Evolutionary conservation across 2,888 invertebrate species (phyloP).

Genomic region (Druceiella hillmani): DNA sequence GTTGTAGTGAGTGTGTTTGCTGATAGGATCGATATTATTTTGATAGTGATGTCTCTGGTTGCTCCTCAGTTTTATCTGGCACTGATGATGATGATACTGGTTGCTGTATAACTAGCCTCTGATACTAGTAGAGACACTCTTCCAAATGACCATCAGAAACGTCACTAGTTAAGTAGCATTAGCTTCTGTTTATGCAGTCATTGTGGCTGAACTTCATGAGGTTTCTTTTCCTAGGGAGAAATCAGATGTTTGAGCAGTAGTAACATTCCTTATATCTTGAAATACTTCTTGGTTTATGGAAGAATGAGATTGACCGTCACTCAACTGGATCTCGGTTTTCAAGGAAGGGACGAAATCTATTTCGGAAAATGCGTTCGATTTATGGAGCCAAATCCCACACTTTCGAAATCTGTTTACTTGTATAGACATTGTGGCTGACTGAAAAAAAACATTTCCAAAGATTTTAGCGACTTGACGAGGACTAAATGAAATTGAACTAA

Average conservation of each 20-base stretch:
- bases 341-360: constrained; percentile 20
- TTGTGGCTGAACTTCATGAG: no score
- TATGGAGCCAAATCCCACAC: constrained; percentile 26
- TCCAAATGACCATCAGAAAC: constrained; percentile 17
- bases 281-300: constrained; percentile 18
- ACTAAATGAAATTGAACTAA: no score
- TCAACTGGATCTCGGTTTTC: constrained; percentile 12
- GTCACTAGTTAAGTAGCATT: no score
- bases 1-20: constrained; percentile 16
- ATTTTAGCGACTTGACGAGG: constrained; percentile 23
- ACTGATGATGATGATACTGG: no score
- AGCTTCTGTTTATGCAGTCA: constrained; percentile 15
- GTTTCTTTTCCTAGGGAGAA: no score
- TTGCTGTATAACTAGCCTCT: constrained; percentile 14
- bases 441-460: constrained; percentile 26
- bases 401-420: constrained; percentile 26
- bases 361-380: constrained; percentile 24
- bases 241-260: constrained; percentile 19
- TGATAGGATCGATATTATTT: constrained; percentile 17
- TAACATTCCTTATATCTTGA: constrained; percentile 21
- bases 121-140: constrained; percentile 16
- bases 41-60: constrained; percentile 15
- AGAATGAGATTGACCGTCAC: constrained; percentile 15
- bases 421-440: constrained; percentile 24
- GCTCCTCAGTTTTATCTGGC: no score